A percentile compares a stretch with the other conserved stretches of the same genome.
phyloP scores from a whole-genome alignment of 2,888 invertebrate species.

The Hirudinaria manillensis region DNA sequence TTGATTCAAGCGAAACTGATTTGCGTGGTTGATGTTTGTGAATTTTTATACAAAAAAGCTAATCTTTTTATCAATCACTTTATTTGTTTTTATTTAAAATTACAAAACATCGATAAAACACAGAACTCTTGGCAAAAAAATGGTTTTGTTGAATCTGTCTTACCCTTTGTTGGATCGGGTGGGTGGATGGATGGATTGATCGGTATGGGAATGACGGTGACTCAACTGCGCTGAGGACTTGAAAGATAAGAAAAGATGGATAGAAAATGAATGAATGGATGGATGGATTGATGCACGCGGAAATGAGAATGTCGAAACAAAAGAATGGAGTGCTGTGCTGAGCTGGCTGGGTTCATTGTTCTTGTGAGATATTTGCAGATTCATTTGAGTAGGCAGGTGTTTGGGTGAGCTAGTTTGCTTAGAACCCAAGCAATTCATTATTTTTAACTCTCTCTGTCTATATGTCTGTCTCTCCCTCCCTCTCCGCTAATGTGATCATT shows the following conservation, averaged over 20 bases:
- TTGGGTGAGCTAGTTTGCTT: not conserved
- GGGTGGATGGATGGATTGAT: not conserved
- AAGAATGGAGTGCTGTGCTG: not conserved
- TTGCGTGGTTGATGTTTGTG: too few relatives aligned
- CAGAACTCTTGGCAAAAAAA: too few relatives aligned
- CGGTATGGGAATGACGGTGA: not conserved
- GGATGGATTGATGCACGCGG: not conserved
- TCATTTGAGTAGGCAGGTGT: not conserved
- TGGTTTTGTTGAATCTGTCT: too few relatives aligned
- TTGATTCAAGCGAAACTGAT: too few relatives aligned
- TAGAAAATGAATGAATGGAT: not conserved
- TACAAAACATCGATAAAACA: too few relatives aligned
- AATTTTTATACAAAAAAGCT: too few relatives aligned
- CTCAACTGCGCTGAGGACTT: not conserved
- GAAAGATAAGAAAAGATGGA: not conserved
- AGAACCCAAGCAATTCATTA: not conserved
- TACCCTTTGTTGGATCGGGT: too few relatives aligned
- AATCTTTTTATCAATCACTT: too few relatives aligned
- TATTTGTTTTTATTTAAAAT: too few relatives aligned
- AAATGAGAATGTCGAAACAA: too few relatives aligned
- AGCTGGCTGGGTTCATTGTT: not conserved
- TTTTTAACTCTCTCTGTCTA: not conserved
- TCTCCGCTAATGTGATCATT: not conserved
- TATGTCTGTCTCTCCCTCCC: not conserved
- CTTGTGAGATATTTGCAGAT: not conserved